Conservation (phyloP, 2,888 invertebrate genomes). For the Rotaria magnacalcarata region DNA sequence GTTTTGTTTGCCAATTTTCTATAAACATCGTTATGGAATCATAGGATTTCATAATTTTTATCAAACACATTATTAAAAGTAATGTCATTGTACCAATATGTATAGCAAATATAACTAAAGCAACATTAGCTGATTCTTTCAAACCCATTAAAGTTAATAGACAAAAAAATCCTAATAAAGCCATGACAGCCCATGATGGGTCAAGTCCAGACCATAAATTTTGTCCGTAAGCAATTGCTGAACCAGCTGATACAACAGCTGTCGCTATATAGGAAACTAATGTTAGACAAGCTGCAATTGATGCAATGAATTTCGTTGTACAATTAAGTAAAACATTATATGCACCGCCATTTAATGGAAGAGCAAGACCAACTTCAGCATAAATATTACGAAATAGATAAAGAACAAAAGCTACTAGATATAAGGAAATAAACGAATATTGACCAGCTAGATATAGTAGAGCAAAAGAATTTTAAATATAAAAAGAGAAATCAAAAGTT, state of each 20-base stretch:
- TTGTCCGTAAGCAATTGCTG: conserved; percentile 8
- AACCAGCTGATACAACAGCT: conserved; percentile 7
- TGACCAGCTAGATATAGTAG: neutral
- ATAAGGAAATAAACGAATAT: neutral
- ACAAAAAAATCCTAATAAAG: conserved; percentile 7
- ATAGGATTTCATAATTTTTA: neutral
- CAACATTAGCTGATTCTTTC: conserved; percentile 32
- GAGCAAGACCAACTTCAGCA: conserved; percentile 27
- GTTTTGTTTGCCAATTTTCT: neutral
- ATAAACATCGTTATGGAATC: neutral
- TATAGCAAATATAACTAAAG: neutral
- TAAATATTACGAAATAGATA: conserved; percentile 33
- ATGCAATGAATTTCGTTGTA: conserved; percentile 32
- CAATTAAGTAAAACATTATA: conserved; percentile 35
- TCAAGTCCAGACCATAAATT: conserved; percentile 8
- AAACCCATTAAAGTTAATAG: conserved; percentile 20
- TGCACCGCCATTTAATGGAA: conserved; percentile 35
- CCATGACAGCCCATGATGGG: conserved; percentile 5
- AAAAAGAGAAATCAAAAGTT: neutral
- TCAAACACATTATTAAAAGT: neutral
- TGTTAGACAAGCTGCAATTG: conserved; percentile 23
- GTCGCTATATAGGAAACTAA: conserved; percentile 21
- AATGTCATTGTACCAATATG: conserved; percentile 17
- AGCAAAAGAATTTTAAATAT: neutral
- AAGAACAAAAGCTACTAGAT: conserved; percentile 27